Evolutionary conservation across 2,113 vertebrate species (phyloP).

Genomic region (Illadopsis cleaveri): DNA sequence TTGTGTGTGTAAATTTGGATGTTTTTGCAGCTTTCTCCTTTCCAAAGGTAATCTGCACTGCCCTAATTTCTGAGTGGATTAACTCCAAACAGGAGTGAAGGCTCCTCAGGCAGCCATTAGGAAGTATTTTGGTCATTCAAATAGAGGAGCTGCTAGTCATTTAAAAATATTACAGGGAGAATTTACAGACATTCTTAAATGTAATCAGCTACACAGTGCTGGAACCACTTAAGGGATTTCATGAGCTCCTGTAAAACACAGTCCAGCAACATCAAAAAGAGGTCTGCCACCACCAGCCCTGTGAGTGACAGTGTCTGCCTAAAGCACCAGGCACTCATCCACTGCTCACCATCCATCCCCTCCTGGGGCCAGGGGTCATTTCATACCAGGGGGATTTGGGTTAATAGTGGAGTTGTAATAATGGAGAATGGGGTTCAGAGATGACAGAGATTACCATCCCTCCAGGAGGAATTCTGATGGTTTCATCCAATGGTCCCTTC

Average conservation of each 20-base stretch:
- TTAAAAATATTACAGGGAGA: slow-evolving; percentile 1
- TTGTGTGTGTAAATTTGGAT: background rate
- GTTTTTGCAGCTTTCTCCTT: background rate
- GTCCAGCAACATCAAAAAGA: background rate
- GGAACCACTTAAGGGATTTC: background rate
- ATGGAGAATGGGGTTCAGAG: background rate
- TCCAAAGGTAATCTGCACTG: background rate
- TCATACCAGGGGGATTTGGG: background rate
- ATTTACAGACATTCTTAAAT: background rate
- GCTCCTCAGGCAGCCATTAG: slow-evolving; percentile 13
- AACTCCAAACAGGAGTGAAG: background rate
- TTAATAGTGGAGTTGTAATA: background rate
- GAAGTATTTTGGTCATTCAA: slow-evolving; percentile 29
- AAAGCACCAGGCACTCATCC: background rate
- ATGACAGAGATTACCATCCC: background rate
- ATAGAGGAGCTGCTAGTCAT: background rate
- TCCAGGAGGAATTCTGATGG: background rate
- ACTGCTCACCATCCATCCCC: background rate
- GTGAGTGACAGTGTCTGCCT: background rate
- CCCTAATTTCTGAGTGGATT: slow-evolving; percentile 19
- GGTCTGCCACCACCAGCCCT: background rate
- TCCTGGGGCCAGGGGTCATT: background rate
- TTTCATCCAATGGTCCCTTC: background rate
- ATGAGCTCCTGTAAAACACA: background rate
- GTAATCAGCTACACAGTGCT: background rate